These are phyloP conservation scores for Phania funesta DNA, from an alignment of 2,888 invertebrate species.

Conservation along the genomic window DNA sequence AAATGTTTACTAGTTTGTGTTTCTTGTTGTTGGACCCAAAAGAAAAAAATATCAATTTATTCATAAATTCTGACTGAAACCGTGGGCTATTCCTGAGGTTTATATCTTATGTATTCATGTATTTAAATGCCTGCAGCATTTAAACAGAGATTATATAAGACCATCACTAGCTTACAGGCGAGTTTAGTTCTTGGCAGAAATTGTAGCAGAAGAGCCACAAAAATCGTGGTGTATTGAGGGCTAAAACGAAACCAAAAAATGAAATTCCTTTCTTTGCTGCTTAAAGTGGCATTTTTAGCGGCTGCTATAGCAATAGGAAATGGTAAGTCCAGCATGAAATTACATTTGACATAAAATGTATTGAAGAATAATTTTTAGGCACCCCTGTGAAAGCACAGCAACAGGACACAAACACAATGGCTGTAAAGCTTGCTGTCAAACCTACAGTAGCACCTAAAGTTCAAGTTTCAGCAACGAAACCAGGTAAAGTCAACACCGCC, in stretches of 20 bases:
- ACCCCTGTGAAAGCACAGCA: background rate
- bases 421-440: slow-evolving; percentile 68
- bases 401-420: background rate
- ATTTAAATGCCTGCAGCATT: background rate
- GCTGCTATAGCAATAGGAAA: background rate
- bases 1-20: background rate
- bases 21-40: background rate
- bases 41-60: too few relatives aligned
- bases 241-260: slow-evolving; percentile 18
- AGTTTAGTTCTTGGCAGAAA: slow-evolving; percentile 47
- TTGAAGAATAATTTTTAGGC: background rate
- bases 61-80: too few relatives aligned
- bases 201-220: slow-evolving; percentile 26
- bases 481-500: background rate
- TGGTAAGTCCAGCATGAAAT: slow-evolving; percentile 24
- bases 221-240: background rate
- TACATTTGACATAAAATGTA: background rate
- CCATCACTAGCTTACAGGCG: slow-evolving; percentile 25
- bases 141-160: slow-evolving; percentile 53
- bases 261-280: slow-evolving; percentile 45
- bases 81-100: too few relatives aligned
- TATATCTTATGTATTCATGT: background rate
- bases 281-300: slow-evolving; percentile 41
- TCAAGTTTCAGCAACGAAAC: background rate
- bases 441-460: slow-evolving; percentile 14